Evolutionary conservation across 2,797 vertebrate species (phyloP).

Genomic region (Poecilia gillii): DNA sequence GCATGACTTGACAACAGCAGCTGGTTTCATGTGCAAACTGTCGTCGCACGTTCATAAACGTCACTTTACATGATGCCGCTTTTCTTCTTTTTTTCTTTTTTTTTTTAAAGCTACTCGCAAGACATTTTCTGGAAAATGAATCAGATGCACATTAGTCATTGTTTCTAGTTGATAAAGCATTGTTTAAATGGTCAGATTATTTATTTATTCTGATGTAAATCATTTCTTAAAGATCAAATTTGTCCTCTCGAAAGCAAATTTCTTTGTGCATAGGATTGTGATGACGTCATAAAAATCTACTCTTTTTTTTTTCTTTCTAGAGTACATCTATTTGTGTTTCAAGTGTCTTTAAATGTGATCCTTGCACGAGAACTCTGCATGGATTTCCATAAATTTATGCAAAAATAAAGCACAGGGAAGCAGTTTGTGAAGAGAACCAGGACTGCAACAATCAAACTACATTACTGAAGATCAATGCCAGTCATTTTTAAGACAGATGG

Average conservation of each 20-base stretch:
- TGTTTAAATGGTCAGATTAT: background rate
- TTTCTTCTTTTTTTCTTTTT: background rate
- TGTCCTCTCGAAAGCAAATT: background rate
- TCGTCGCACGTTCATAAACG: conserved; percentile 43
- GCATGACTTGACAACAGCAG: conserved; percentile 66
- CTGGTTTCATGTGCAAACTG: conserved; percentile 54
- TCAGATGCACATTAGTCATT: conserved; percentile 1
- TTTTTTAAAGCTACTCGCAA: background rate
- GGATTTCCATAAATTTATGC: background rate
- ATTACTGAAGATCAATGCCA: background rate
- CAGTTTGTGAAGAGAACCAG: background rate
- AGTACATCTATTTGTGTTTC: background rate
- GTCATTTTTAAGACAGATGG: background rate
- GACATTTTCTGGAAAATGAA: background rate
- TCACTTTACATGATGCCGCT: conserved; percentile 27
- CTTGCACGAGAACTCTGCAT: background rate
- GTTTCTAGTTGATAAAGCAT: background rate
- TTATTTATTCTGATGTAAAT: background rate
- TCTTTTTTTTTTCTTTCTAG: background rate
- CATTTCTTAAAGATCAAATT: background rate
- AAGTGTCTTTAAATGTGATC: background rate
- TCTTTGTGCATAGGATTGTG: background rate
- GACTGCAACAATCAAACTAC: background rate
- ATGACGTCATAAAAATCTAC: background rate
- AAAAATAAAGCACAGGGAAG: background rate